Conservation (phyloP, 2,113 vertebrate species). For the Phainopepla nitens region DNA sequence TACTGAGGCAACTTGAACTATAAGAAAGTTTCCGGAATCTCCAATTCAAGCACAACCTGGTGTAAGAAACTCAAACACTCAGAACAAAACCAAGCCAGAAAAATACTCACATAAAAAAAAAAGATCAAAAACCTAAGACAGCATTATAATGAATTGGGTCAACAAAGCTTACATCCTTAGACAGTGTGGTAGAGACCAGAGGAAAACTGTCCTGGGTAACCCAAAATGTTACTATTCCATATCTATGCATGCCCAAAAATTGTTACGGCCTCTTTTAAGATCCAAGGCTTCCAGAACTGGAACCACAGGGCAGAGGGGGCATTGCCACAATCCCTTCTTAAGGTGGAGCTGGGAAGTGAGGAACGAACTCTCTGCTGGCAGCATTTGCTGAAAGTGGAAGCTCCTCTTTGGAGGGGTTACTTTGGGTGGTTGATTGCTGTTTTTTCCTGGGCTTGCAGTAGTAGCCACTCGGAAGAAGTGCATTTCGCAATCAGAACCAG, state of each 20-base stretch:
- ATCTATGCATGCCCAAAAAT: neutral
- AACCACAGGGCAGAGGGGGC: neutral
- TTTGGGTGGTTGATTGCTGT: accelerated
- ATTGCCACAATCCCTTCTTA: neutral
- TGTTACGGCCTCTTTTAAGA: neutral
- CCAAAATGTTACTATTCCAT: neutral
- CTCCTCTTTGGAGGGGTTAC: accelerated
- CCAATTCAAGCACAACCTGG: neutral
- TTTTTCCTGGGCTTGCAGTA: neutral
- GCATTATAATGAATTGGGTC: neutral
- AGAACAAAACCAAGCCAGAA: neutral
- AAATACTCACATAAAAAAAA: neutral
- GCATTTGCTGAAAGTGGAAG: neutral
- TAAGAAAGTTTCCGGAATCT: neutral
- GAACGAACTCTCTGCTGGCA: neutral
- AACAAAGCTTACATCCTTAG: neutral
- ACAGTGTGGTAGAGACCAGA: neutral
- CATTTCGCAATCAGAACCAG: too few species aligned
- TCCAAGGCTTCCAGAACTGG: accelerated
- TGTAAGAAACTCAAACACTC: neutral
- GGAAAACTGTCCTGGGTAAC: neutral
- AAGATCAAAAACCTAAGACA: neutral
- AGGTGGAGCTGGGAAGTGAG: accelerated
- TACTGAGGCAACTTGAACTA: neutral
- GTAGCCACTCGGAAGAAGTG: neutral